Percentiles rank a stretch among this genome's conserved stretches.
Conservation (phyloP, 2,888 invertebrate species). For the Acanthococcus lagerstroemiae region DNA sequence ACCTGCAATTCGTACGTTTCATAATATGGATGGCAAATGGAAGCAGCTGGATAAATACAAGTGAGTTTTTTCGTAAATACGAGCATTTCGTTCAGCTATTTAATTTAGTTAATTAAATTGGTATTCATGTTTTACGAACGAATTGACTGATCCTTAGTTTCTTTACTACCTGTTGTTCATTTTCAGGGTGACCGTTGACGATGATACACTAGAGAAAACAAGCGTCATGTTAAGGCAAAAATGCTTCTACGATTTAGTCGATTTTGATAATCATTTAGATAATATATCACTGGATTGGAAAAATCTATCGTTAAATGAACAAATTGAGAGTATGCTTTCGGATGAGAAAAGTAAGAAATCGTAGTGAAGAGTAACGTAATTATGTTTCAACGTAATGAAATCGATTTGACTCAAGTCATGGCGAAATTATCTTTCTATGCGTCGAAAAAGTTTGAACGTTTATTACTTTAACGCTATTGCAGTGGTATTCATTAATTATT, state of each 20-base stretch:
- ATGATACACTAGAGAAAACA: slow-evolving; percentile 53
- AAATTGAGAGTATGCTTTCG: too few species aligned
- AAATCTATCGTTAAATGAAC: slow-evolving; percentile 58
- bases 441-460: too few species aligned
- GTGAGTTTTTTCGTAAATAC: slow-evolving; percentile 40
- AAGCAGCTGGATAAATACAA: slow-evolving; percentile 48
- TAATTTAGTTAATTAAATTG: too few species aligned
- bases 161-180: not conserved
- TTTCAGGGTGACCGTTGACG: slow-evolving; percentile 40
- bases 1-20: slow-evolving; percentile 63
- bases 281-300: slow-evolving; percentile 82
- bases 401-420: too few species aligned
- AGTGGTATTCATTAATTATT: too few species aligned
- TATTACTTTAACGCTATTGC: too few species aligned
- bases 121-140: too few species aligned
- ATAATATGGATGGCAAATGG: slow-evolving; percentile 65
- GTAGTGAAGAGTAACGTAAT: not conserved
- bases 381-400: too few species aligned
- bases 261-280: slow-evolving; percentile 96
- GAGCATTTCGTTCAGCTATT: too few species aligned
- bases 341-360: not conserved
- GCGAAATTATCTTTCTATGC: too few species aligned
- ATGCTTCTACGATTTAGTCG: slow-evolving; percentile 59
- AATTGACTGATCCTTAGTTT: not conserved
- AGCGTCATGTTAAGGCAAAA: slow-evolving; percentile 61